Percentiles rank a stretch among this genome's conserved stretches.
These are phyloP conservation scores for Drosophila kepulauana DNA, from an alignment of 1,140 invertebrate species.

Conservation along the genomic window DNA sequence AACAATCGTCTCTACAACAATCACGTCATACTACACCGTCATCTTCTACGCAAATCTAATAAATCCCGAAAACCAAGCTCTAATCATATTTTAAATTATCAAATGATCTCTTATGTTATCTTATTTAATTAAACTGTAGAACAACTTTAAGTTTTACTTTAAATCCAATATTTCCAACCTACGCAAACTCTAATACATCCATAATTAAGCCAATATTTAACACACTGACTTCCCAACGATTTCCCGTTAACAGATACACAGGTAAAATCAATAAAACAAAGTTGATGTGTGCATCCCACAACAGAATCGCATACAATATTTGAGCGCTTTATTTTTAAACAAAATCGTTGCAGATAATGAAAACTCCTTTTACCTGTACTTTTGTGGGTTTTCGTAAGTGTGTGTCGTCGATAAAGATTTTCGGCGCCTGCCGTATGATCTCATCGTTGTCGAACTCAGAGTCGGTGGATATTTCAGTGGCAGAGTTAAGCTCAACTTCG, in stretches of 20 bases:
- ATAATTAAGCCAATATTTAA: neutral
- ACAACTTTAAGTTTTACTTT: no score
- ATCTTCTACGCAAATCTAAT: no score
- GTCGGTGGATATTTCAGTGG: constrained; percentile 96
- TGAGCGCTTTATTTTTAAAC: neutral
- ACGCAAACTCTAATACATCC: no score
- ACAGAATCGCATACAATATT: neutral
- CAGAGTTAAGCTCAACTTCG: constrained; percentile 91
- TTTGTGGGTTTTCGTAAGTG: constrained; percentile 86
- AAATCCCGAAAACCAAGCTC: no score
- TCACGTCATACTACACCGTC: no score
- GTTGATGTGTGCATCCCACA: neutral
- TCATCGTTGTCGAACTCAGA: constrained; percentile 96
- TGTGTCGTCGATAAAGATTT: constrained; percentile 88
- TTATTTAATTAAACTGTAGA: no score
- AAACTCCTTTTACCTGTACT: constrained; percentile 86
- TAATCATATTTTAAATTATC: no score
- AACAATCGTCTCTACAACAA: no score
- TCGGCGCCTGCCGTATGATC: constrained; percentile 88
- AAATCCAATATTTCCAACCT: no score
- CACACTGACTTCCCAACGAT: neutral
- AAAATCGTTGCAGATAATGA: neutral
- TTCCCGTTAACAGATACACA: neutral
- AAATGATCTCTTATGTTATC: no score
- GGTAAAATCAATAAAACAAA: neutral